Evolutionary conservation across 2,113 vertebrate species (phyloP), one percentile per base, ranked within the genome.

Genomic region (Hyperoodon ampullatus): DNA sequence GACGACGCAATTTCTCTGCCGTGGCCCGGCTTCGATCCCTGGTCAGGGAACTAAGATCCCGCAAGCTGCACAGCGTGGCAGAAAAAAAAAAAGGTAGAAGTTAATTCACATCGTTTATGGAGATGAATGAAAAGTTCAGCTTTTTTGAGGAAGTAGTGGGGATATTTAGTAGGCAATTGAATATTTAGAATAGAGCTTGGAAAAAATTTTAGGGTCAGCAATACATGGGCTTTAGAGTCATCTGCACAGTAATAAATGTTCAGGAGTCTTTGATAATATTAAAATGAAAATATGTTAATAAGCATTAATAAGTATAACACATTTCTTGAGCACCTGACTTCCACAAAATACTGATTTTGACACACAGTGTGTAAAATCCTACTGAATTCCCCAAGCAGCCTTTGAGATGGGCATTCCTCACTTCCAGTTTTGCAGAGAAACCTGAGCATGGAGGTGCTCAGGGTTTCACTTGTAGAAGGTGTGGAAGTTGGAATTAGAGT

Each of bases 361-460:
- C 16, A 12, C 3, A 3, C 4, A 2, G 0, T 26, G 23, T 83
- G 39, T 30, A 7, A 9, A 26, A 33, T 30, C 35, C 30, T 30
- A 3, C 35, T 39, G 61, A 75, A 26, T 35, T 30, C 19, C 65
- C 47, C 74, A n/a, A n/a, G 58, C 8, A 15, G 30, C 42, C 35
- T 55, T 68, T 24, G 28, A 63, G 61, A 3, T 3, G 21, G 39
- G 30, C 35, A 1, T 63, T 39, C 9, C 5, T 47, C 44, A 26
- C 0, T 10, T 8, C 26, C n/a, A 0, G 1, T 55, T 28, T 53
- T n/a, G 23, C 42, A 58, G 44, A 78, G 47, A 82, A 77, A 21
- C 50, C 35, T 21, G 5, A 6, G 23, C 39, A 13, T 16, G 12
- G 3, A 13, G 30, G 9, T 44, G 50, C n/a, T 5, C 47, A 0